These are phyloP conservation scores for Phrynocephalus forsythii DNA, from an alignment of 2,797 vertebrate genomes.

Conservation along the genomic window DNA sequence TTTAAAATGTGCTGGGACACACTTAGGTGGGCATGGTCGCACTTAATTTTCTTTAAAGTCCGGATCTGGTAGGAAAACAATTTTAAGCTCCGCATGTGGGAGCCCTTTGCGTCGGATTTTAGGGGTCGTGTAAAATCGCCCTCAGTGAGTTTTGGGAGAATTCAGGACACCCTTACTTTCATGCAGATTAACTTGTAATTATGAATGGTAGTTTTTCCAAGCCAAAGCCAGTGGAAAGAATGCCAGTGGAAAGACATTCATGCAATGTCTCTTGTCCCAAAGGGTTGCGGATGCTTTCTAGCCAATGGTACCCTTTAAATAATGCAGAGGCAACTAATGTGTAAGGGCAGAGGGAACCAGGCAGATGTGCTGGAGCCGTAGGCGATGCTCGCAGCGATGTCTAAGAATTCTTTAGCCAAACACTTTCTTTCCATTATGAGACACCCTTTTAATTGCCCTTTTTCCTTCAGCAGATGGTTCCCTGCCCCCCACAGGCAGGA, in stretches of 20 bases:
- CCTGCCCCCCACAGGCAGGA: not conserved
- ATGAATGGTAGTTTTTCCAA: too few species aligned
- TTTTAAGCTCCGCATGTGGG: too few species aligned
- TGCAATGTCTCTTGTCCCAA: not conserved
- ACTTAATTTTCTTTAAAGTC: too few species aligned
- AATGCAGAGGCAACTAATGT: not conserved
- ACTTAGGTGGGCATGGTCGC: too few species aligned
- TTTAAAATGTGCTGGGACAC: too few species aligned
- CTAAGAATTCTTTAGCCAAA: not conserved
- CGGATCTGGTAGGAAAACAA: too few species aligned
- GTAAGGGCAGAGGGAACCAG: not conserved
- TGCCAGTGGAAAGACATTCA: not conserved
- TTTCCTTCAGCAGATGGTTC: slow-evolving; percentile 14
- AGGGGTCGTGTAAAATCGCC: too few species aligned
- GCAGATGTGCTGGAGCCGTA: not conserved
- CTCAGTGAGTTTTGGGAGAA: too few species aligned
- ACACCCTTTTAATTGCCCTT: slow-evolving; percentile 16
- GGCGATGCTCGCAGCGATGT: not conserved
- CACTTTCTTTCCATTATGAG: slow-evolving; percentile 8
- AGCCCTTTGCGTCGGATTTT: too few species aligned
- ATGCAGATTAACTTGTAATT: not conserved
- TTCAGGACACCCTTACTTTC: fast-evolving
- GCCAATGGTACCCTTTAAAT: not conserved
- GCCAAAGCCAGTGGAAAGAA: not conserved
- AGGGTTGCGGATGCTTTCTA: not conserved